Evolutionary conservation across 2,888 invertebrate genomes (phyloP), one percentile per base, ranked within the genome.

Genomic region (Mythimna lalbum): DNA sequence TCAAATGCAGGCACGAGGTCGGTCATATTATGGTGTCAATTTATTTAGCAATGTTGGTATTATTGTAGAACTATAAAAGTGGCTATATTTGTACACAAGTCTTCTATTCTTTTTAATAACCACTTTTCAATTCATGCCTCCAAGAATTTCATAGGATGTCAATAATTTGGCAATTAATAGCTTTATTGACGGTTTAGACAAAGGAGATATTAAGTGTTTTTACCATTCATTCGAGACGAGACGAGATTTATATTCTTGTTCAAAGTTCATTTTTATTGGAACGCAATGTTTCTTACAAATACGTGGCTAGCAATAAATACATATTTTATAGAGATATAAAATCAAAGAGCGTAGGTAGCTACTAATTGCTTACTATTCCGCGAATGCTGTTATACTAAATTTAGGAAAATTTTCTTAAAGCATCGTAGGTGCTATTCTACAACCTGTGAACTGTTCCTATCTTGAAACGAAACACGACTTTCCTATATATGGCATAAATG

Each of bases 1-100:
- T 85, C 68, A 76, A 73, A 76, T 77, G 65, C 62, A 81, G 71
- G 36, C 73, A 69, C 76, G 76, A 83, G 79, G 82, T 79, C 73
- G 64, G 64, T 62, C 64, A 62, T 69, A 49, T 65, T 60, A 74
- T 77, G 52, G 76, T 70, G 53, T 73, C 69, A 64, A 67, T 73
- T 70, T 59, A 70, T 77, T 73, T 62, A 56, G 77, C 68, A 82
- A 82, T 74, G 52, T 63, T 31, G 36, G 23, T 70, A 52, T 67
- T 69, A 63, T 61, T 65, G 50, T 23, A 39, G 47, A 53, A 9
- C n/a, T 50, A 36, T 61, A 33, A n/a, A 62, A 62, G 52, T 61
- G 5, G 9, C 47, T 14, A 19, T 63, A 23, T 59, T 63, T 52
- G 14, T 49, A 57, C 33, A 53, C 52, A 55, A 60, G 36, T 7